Conservation (phyloP, 2,113 vertebrate genomes). For the Hirundichthys speculiger region DNA sequence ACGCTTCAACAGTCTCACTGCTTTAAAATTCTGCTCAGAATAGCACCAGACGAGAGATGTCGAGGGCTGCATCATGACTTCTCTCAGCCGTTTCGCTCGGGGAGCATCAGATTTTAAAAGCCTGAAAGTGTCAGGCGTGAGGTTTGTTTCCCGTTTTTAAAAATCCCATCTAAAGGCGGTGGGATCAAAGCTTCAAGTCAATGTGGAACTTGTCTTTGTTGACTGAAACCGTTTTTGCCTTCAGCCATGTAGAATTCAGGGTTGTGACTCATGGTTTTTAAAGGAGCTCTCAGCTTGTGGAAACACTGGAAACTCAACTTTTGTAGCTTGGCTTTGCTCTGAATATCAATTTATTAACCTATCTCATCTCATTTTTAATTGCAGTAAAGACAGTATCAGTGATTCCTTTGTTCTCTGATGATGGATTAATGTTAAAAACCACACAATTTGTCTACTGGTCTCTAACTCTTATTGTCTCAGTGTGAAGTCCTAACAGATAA, state of each 20-base stretch:
- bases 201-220: slow-evolving; percentile 1
- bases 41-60: slow-evolving; percentile 3
- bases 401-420: no score
- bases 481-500: no score
- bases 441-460: no score
- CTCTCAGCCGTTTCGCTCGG: neutral
- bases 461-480: no score
- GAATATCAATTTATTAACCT: no score
- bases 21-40: slow-evolving; percentile 8
- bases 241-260: neutral
- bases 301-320: slow-evolving; percentile 29
- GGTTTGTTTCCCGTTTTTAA: no score
- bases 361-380: no score
- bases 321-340: slow-evolving; percentile 31
- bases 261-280: neutral
- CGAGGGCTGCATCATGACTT: neutral
- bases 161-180: neutral
- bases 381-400: no score
- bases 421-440: no score
- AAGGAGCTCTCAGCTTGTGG: neutral
- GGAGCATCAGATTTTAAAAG: neutral
- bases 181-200: slow-evolving; percentile 2
- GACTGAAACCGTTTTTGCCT: no score
- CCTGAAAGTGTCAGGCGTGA: neutral
- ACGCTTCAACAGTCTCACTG: slow-evolving; percentile 8